Base-by-base conservation (phyloP, 2,113 vertebrate genomes). In the Tetraodon nigroviridis region DNA sequence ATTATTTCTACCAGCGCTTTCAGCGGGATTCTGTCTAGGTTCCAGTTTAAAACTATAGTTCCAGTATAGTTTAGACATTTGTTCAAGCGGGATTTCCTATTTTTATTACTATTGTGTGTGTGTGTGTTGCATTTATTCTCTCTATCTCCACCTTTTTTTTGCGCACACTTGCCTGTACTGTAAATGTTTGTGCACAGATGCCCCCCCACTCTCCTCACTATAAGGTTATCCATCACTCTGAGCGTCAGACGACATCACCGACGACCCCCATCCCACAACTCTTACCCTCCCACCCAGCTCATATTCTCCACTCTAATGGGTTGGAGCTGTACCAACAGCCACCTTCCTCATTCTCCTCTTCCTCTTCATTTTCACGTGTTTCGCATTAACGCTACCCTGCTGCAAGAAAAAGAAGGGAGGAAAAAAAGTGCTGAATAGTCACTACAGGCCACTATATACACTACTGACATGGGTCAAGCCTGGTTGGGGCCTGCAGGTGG, bases 371-470 rank as follows among this genome's bases (percentile, higher is more conserved):
- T 49, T 44, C 52, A 75, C 73, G 58, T 69, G 67, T 16, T 73
- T 58, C 40, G 67, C 63, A 62, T 85, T 81, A 76, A 64, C 77
- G 76, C 55, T 67, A 66, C 71, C 56, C 45, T 63, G 68, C 60
- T 67, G 67, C 71, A 69, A 64, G 27, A n/a, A 45, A 32, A 17
- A n/a, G 15, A 16, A n/a, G 15, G 15, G 14, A 17, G n/a, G 42
- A 15, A 44, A 59, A 59, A 83, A 84, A 84, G 51, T 78, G 86
- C 84, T 81, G 84, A 88, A 65, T 88, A 82, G 83, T 82, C 87
- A 79, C 27, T 2, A 41, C 66, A 64, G 64, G 65, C 67, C 75
- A 37, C 52, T 67, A 64, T 71, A 70, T 71, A 73, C 67, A 64
- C 50, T 51, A 65, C 76, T 73, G 73, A 77, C 76, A 69, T 46